Evolutionary conservation across 2,113 vertebrate species (phyloP), one percentile per base, ranked within the genome.

Genomic region (Pycnonotus jocosus): DNA sequence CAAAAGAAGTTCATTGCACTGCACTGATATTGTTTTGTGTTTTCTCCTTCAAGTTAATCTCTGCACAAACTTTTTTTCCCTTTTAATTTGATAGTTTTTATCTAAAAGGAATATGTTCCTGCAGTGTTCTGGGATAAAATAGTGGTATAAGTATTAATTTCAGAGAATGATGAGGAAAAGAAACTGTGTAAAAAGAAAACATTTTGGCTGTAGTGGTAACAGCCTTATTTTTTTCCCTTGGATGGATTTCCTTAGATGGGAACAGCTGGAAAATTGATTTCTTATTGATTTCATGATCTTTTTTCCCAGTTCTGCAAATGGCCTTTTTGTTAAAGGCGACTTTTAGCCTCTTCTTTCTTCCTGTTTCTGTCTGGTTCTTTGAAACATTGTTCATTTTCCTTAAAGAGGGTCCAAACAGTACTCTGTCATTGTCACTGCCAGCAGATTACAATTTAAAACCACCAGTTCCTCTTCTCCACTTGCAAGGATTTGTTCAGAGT

Each of bases 251-350:
- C 44, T 56, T 85, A 53, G 45, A 51, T 60, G 40, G 15, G 20
- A 37, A 73, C 70, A 86, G 33, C 25, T 70, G 42, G 74, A 82
- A 93, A 97, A 94, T 57, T 92, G 70, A 93, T 94, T 95, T 92
- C 57, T 87, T 90, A 90, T 24, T 85, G 85, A 90, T 76, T 81
- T 72, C 6, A 51, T 70, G 4, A 73, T 69, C 47, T 83, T 84
- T 88, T 81, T 78, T 38, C 6, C 37, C 28, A n/a, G 20, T 6
- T 15, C 64, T 47, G 21, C 62, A 92, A 93, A 90, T 88, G n/a
- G 16, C 38, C 37, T 85, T 90, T 74, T 81, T 88, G 37, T 79
- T 80, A 61, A 92, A 86, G 42, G 53, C 61, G 51, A 27, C 79
- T 86, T 88, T 68, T 86, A 50, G 35, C 24, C 14, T 88, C 66